Conservation (phyloP, 2,113 vertebrate genomes). For the Otolemur garnettii region DNA sequence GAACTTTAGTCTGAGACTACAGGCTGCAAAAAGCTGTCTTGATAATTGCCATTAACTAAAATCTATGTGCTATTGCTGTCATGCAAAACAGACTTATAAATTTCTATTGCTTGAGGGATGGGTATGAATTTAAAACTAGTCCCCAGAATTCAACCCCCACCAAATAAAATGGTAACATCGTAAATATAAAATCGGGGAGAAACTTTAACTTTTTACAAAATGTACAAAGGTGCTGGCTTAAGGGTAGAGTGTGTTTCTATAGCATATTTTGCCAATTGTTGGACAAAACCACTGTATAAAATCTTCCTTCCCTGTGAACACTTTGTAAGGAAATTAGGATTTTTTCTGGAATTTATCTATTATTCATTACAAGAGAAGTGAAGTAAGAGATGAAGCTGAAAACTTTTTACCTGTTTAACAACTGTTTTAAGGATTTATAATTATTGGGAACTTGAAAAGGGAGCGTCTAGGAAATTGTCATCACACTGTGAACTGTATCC, state of each 20-base stretch:
- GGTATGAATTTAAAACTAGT: neutral
- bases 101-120: neutral
- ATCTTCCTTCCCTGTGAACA: neutral
- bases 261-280: neutral
- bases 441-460: neutral
- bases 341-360: neutral
- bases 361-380: neutral
- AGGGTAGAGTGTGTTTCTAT: neutral
- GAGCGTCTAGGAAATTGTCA: neutral
- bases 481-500: neutral
- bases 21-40: neutral
- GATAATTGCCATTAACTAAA: neutral
- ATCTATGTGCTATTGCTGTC: neutral
- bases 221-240: neutral
- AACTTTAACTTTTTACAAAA: neutral
- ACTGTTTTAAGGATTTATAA: neutral
- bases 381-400: constrained; percentile 10
- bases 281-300: neutral
- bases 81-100: neutral
- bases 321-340: neutral
- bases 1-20: neutral
- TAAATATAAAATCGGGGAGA: neutral
- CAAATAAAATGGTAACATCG: neutral
- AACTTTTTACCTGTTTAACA: neutral
- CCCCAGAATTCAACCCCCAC: neutral